Conservation (phyloP, 2,888 invertebrate genomes). For the Acleris emargana region DNA sequence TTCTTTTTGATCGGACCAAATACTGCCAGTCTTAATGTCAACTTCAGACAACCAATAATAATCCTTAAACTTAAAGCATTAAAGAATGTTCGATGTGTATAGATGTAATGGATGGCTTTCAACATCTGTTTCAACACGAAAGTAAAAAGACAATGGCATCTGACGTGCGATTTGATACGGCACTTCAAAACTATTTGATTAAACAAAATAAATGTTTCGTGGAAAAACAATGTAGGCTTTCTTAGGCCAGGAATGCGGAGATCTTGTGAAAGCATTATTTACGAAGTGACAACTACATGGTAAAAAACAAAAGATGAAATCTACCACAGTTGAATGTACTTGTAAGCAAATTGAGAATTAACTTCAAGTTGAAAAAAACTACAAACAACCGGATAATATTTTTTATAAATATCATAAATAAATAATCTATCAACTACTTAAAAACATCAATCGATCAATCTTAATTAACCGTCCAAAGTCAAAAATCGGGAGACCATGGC, state of each 20-base stretch:
- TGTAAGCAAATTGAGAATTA: too few species aligned
- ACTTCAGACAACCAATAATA: conserved; percentile 1
- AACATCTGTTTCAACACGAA: conserved; percentile 37
- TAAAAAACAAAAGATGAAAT: background rate
- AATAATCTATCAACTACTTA: conserved; percentile 21
- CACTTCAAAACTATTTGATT: conserved; percentile 44
- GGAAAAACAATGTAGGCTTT: conserved; percentile 31
- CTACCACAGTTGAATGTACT: too few species aligned
- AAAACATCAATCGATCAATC: conserved; percentile 33
- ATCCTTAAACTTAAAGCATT: background rate
- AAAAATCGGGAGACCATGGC: conserved; percentile 9
- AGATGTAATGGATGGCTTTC: conserved; percentile 1
- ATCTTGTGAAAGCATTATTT: conserved; percentile 21
- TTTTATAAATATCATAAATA: background rate
- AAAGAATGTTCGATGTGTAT: background rate
- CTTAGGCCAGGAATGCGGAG: conserved; percentile 4
- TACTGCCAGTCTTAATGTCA: conserved; percentile 1
- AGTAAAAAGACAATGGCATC: conserved; percentile 37
- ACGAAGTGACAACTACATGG: background rate
- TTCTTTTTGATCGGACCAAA: conserved; percentile 31
- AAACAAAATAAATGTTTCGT: conserved; percentile 41
- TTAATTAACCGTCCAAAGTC: conserved; percentile 15
- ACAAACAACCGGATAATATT: conserved; percentile 3
- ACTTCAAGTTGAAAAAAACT: background rate
- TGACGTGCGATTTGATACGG: conserved; percentile 43